Conservation (phyloP, 2,888 invertebrate species). For the Eudemis profundana region DNA sequence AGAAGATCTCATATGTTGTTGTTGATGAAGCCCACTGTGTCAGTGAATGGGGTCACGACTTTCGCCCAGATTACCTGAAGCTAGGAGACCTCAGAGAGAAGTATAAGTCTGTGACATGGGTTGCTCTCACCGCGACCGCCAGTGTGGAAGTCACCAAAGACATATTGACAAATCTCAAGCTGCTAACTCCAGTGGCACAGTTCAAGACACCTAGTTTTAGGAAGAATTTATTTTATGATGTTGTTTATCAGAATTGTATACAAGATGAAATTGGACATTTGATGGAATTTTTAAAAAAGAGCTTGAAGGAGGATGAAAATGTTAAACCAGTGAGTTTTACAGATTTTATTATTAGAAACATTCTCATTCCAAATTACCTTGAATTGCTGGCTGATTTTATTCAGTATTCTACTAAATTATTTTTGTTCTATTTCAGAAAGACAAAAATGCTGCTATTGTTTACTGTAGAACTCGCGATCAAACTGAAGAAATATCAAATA, state of each 20-base stretch:
- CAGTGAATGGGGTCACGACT: constrained; percentile 99
- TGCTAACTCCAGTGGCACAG: constrained; percentile 87
- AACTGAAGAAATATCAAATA: constrained; percentile 93
- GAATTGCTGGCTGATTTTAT: neutral
- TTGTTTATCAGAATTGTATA: constrained; percentile 93
- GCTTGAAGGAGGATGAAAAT: constrained; percentile 86
- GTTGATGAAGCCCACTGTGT: constrained; percentile 99
- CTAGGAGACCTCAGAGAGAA: constrained; percentile 87
- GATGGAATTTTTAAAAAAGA: constrained; percentile 88
- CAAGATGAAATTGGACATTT: constrained; percentile 93
- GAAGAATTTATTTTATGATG: constrained; percentile 97
- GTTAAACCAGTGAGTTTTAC: constrained; percentile 72
- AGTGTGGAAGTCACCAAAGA: constrained; percentile 91
- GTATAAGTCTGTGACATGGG: constrained; percentile 90
- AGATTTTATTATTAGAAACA: constrained; percentile 13
- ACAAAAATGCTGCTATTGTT: constrained; percentile 92
- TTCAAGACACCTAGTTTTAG: constrained; percentile 96
- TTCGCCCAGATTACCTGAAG: constrained; percentile 97
- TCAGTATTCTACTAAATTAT: neutral
- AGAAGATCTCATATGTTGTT: constrained; percentile 94
- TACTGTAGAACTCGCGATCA: constrained; percentile 97
- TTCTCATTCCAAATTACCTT: neutral
- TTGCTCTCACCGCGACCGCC: constrained; percentile 98
- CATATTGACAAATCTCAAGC: constrained; percentile 90
- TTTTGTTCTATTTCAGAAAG: constrained; percentile 68